These are phyloP conservation scores for Strigops habroptila DNA, from an alignment of 2,113 vertebrate genomes.

Conservation along the genomic window DNA sequence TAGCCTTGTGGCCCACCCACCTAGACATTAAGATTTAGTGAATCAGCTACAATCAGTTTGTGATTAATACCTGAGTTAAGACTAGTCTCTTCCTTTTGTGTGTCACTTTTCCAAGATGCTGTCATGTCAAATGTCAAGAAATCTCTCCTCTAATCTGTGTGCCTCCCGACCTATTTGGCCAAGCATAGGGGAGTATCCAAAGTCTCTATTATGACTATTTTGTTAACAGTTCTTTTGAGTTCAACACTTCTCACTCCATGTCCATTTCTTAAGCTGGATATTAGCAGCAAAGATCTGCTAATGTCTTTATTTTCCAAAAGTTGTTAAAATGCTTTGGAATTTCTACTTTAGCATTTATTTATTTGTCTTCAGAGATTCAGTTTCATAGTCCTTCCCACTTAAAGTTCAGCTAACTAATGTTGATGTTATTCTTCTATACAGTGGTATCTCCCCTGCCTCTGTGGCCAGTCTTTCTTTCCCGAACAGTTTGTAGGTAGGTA, in stretches of 20 bases:
- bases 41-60: not conserved
- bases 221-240: not conserved
- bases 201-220: not conserved
- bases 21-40: not conserved
- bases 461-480: not conserved
- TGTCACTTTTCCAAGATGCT: not conserved
- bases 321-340: slow-evolving; percentile 7
- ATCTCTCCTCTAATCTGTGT: not conserved
- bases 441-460: not conserved
- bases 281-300: slow-evolving; percentile 7
- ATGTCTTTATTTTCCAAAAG: slow-evolving; percentile 1
- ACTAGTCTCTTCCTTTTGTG: not conserved
- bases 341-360: slow-evolving; percentile 13
- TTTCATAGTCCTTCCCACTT: not conserved
- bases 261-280: slow-evolving; percentile 2
- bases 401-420: not conserved
- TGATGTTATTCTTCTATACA: not conserved
- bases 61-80: not conserved
- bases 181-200: not conserved
- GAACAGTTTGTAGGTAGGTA: not conserved
- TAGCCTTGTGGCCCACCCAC: not conserved
- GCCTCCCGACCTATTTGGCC: not conserved
- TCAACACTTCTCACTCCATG: not conserved
- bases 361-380: slow-evolving; percentile 27
- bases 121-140: not conserved